phyloP scores from a whole-genome alignment of 2,888 invertebrate species.

The Synergus japonicus region DNA sequence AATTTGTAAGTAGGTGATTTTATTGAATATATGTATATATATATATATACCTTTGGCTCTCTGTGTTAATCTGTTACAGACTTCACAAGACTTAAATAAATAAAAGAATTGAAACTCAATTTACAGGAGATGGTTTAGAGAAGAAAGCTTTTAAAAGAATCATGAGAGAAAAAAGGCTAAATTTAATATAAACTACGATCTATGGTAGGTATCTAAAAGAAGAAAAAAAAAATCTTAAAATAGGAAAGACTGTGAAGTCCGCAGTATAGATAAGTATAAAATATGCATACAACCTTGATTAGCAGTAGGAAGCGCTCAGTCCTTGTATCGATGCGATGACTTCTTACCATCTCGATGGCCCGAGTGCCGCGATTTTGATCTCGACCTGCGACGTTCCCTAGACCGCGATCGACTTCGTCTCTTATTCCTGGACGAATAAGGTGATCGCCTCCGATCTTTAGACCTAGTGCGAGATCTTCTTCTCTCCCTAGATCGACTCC shows the following conservation, averaged over 20 bases:
- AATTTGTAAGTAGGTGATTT: not conserved
- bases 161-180: too few species aligned
- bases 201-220: not conserved
- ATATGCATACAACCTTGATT: constrained; percentile 65
- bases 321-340: constrained; percentile 75
- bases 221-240: not conserved
- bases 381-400: constrained; percentile 65
- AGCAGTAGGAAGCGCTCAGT: constrained; percentile 62
- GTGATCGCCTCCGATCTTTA: constrained; percentile 66
- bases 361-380: constrained; percentile 66
- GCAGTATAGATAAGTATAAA: constrained; percentile 52
- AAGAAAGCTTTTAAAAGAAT: not conserved
- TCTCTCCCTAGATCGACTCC: constrained; percentile 63
- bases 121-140: not conserved
- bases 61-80: constrained; percentile 50
- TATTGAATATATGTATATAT: not conserved
- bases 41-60: constrained; percentile 35
- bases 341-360: constrained; percentile 75
- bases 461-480: constrained; percentile 56
- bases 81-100: not conserved
- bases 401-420: constrained; percentile 65
- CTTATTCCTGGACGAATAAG: constrained; percentile 63
- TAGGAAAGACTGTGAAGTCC: not conserved
- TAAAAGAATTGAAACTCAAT: not conserved
- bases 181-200: not conserved